phyloP scores from a whole-genome alignment of 2,888 invertebrate species.

The Conus canariensis region DNA sequence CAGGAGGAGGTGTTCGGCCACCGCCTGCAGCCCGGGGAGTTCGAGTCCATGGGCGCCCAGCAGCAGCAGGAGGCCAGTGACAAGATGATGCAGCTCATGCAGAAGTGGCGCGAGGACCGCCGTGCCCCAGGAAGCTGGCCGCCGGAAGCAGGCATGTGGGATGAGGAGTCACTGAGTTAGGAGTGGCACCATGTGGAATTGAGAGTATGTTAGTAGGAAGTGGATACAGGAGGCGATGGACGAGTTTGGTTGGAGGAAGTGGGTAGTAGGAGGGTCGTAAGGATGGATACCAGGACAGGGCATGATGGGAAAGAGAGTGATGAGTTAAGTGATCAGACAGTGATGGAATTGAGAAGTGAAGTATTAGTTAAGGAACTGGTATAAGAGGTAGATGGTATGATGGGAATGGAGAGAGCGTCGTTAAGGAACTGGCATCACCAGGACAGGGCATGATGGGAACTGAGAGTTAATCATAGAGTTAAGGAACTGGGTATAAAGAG shows the following conservation, averaged over 20 bases:
- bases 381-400: too few relatives aligned
- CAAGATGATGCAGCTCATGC: slow-evolving; percentile 71
- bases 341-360: too few relatives aligned
- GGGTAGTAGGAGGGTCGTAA: neutral
- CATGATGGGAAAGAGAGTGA: neutral
- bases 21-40: slow-evolving; percentile 71
- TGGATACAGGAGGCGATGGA: neutral
- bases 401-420: too few relatives aligned
- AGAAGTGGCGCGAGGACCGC: slow-evolving; percentile 70
- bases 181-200: too few relatives aligned
- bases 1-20: slow-evolving; percentile 75
- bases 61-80: slow-evolving; percentile 69
- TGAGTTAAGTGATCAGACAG: too few relatives aligned
- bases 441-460: too few relatives aligned
- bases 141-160: slow-evolving; percentile 43
- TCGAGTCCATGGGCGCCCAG: slow-evolving; percentile 64
- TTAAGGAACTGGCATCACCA: too few relatives aligned
- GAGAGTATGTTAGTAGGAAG: too few relatives aligned
- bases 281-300: too few relatives aligned
- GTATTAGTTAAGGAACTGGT: too few relatives aligned
- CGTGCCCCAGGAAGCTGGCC: slow-evolving; percentile 63
- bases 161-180: neutral
- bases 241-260: neutral
- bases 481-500: too few relatives aligned
- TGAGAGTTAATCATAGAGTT: too few relatives aligned